Evolutionary conservation across 2,888 invertebrate species (phyloP).

Genomic region (Eupsilia transversa): DNA sequence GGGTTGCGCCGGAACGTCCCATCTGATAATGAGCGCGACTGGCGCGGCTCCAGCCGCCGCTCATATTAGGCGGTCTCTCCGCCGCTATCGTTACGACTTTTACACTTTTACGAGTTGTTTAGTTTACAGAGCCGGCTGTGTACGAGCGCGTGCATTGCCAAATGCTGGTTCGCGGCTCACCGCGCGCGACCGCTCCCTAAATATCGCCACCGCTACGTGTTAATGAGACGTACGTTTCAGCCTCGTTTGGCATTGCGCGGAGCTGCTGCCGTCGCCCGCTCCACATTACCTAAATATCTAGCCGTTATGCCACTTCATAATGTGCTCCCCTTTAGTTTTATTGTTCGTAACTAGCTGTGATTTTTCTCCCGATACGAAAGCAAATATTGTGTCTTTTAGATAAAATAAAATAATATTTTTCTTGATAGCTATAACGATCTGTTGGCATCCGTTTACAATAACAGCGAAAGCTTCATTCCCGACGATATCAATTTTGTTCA

Average conservation of each 20-base stretch:
- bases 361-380: constrained; percentile 40
- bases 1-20: constrained; percentile 88
- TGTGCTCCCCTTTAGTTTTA: constrained; percentile 52
- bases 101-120: constrained; percentile 91
- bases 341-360: constrained; percentile 53
- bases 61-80: constrained; percentile 88
- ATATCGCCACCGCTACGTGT: constrained; percentile 84
- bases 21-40: constrained; percentile 90
- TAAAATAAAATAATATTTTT: constrained; percentile 68
- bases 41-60: constrained; percentile 88
- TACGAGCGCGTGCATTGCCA: constrained; percentile 85
- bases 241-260: constrained; percentile 83
- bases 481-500: constrained; percentile 89
- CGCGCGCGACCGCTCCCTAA: constrained; percentile 85
- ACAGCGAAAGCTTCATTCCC: constrained; percentile 82
- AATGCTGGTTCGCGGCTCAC: constrained; percentile 90
- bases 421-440: constrained; percentile 73
- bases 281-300: constrained; percentile 72
- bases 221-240: constrained; percentile 87
- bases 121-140: constrained; percentile 87
- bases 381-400: constrained; percentile 45
- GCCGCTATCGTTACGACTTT: constrained; percentile 89
- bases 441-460: constrained; percentile 85
- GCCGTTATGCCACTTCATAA: constrained; percentile 62
- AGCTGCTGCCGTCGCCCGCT: constrained; percentile 61